These are phyloP conservation scores for Osmerus eperlanus DNA, from an alignment of 2,113 vertebrate genomes.

Conservation along the genomic window DNA sequence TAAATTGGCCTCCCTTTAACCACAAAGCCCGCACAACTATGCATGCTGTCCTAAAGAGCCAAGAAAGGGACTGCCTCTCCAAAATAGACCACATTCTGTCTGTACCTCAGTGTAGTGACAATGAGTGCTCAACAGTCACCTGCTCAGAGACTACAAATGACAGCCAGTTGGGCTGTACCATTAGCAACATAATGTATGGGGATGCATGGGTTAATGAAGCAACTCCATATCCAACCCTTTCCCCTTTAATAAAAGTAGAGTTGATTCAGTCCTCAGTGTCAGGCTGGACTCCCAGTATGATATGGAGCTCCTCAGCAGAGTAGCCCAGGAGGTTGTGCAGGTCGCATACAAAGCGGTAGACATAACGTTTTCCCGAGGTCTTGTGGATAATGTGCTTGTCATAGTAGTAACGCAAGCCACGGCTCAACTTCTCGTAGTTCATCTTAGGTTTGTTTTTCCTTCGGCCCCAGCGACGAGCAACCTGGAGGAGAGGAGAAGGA, in stretches of 20 bases:
- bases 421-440: constrained; percentile 92
- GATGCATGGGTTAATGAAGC: not conserved
- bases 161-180: not conserved
- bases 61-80: constrained; percentile 8
- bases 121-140: constrained; percentile 10
- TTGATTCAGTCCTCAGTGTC: constrained; percentile 83
- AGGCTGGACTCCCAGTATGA: constrained; percentile 83
- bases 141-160: constrained; percentile 11
- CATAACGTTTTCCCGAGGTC: constrained; percentile 85
- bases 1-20: not conserved
- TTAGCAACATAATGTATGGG: not conserved
- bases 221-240: not conserved
- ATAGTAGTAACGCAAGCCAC: constrained; percentile 85
- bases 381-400: constrained; percentile 95
- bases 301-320: constrained; percentile 81
- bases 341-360: constrained; percentile 89
- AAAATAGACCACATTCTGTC: constrained; percentile 8
- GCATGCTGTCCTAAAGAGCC: not conserved
- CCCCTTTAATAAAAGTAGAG: not conserved
- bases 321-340: constrained; percentile 85
- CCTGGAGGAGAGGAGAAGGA: constrained; percentile 53
- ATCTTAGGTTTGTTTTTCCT: constrained; percentile 92
- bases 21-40: not conserved
- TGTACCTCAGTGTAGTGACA: constrained; percentile 8
- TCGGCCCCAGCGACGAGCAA: constrained; percentile 85